A percentile compares a stretch with the other conserved stretches of the same genome.
phyloP scores from a whole-genome alignment of 2,797 vertebrate genomes.

The Hippoglossus hippoglossus region DNA sequence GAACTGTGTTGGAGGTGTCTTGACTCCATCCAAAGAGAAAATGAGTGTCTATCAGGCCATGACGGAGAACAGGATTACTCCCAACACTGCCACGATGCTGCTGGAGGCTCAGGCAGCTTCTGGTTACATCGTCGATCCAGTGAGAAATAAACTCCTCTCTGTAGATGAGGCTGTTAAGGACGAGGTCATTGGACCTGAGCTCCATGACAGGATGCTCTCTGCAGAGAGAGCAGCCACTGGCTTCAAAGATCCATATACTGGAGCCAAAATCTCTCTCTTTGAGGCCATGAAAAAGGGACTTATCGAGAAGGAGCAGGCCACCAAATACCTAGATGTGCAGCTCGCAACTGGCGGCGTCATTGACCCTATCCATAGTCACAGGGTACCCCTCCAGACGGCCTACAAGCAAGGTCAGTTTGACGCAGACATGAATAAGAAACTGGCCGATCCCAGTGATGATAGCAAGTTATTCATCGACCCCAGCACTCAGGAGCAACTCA shows the following conservation, averaged over 20 bases:
- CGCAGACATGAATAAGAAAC: conserved; percentile 83
- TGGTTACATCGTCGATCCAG: conserved; percentile 85
- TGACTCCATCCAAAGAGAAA: conserved; percentile 90
- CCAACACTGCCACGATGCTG: conserved; percentile 80
- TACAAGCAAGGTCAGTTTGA: conserved; percentile 87
- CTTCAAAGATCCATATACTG: conserved; percentile 87
- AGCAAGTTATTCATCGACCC: conserved; percentile 85
- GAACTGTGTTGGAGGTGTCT: conserved; percentile 86
- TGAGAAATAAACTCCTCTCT: conserved; percentile 82
- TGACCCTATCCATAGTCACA: conserved; percentile 86
- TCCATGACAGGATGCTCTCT: conserved; percentile 84
- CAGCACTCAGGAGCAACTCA: conserved; percentile 84
- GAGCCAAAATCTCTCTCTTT: conserved; percentile 83
- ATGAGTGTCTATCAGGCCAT: conserved; percentile 93
- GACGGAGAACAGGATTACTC: conserved; percentile 86
- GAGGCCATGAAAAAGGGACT: conserved; percentile 88
- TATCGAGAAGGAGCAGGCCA: conserved; percentile 83
- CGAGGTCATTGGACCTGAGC: conserved; percentile 85
- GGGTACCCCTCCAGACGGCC: conserved; percentile 83
- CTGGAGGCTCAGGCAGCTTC: conserved; percentile 90
- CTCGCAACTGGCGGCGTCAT: conserved; percentile 88
- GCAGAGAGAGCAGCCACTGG: conserved; percentile 87
- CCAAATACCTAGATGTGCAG: conserved; percentile 86
- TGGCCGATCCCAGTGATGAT: conserved; percentile 80
- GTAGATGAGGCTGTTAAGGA: conserved; percentile 88